Conservation (phyloP, 2,797 vertebrate species). For the Malurus splendens region DNA sequence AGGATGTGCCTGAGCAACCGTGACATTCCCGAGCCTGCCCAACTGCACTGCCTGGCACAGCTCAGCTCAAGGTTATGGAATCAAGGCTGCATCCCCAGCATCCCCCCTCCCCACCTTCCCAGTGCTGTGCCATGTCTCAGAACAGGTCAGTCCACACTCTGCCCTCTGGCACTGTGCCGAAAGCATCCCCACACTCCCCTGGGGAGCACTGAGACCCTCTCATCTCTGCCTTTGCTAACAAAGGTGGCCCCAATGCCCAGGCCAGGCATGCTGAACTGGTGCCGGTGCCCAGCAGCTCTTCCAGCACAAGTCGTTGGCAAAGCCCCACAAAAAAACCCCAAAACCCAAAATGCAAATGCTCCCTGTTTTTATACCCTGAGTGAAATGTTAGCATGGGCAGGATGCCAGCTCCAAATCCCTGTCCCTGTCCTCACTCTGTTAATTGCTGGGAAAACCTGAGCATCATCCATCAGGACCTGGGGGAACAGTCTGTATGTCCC, state of each 20-base stretch:
- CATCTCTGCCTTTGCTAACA: neutral
- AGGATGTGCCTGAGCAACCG: neutral
- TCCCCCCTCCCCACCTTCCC: too few relatives aligned
- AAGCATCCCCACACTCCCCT: fast-evolving
- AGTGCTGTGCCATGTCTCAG: neutral
- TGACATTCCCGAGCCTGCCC: fast-evolving
- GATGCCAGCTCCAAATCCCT: neutral
- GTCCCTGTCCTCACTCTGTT: neutral
- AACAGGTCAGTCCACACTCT: neutral
- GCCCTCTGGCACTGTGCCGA: fast-evolving
- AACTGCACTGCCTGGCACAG: fast-evolving
- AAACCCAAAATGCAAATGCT: neutral
- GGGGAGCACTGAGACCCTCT: neutral
- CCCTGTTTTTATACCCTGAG: neutral
- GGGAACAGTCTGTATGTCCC: neutral
- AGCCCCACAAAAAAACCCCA: neutral
- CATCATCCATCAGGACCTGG: neutral
- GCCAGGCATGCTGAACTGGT: neutral
- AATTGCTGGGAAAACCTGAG: neutral
- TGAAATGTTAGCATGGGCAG: neutral
- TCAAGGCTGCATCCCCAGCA: fast-evolving
- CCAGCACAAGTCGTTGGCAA: fast-evolving
- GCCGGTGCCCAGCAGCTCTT: neutral
- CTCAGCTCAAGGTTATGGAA: neutral
- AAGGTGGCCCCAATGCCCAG: neutral